phyloP scores from a whole-genome alignment of 2,113 vertebrate species.

The Lampris megalopsis region DNA sequence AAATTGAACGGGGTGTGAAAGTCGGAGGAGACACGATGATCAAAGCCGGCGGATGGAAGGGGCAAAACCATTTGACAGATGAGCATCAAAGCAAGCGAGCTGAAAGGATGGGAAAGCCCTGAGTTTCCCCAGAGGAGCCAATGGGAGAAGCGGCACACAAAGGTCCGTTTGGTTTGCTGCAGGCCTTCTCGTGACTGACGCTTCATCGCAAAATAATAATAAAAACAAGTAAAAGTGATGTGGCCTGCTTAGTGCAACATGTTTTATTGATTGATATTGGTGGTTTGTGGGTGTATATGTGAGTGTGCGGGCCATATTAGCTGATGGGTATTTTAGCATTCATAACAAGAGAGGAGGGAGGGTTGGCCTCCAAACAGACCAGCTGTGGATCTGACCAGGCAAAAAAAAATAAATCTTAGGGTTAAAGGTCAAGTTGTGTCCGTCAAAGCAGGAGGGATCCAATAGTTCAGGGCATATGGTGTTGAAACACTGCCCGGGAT shows the following conservation, averaged over 20 bases:
- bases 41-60: constrained; percentile 51
- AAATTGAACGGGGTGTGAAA: constrained; percentile 62
- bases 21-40: constrained; percentile 56
- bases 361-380: constrained; percentile 19
- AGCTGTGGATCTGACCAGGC: constrained; percentile 35
- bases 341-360: neutral
- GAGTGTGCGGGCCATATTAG: neutral
- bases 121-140: neutral
- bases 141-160: too few species aligned
- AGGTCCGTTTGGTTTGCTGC: too few species aligned
- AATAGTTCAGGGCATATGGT: constrained; percentile 71
- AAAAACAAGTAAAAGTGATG: too few species aligned
- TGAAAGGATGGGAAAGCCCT: constrained; percentile 13
- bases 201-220: too few species aligned
- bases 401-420: constrained; percentile 50
- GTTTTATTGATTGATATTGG: too few species aligned
- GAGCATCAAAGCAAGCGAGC: constrained; percentile 47
- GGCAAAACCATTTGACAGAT: constrained; percentile 55
- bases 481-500: constrained; percentile 61
- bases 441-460: constrained; percentile 57
- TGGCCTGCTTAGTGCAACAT: too few species aligned
- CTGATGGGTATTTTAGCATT: neutral
- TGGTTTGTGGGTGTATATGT: too few species aligned
- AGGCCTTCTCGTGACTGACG: too few species aligned
- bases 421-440: constrained; percentile 70